These are phyloP conservation scores for Coptodon rendalli DNA, from an alignment of 2,113 vertebrate genomes.

Conservation along the genomic window DNA sequence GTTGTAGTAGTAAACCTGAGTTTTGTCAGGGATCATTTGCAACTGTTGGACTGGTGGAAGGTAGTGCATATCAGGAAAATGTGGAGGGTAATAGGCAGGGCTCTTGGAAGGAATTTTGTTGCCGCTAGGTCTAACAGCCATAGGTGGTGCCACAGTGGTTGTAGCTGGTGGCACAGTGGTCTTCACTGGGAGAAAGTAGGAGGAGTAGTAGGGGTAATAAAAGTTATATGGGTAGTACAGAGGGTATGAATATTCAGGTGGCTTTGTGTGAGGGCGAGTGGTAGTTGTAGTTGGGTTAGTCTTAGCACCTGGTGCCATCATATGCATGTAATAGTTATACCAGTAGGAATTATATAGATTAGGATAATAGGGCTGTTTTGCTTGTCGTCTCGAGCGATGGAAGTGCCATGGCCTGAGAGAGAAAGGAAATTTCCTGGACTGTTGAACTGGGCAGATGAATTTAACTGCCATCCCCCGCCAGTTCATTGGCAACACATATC, in stretches of 20 bases:
- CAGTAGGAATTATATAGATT: background rate
- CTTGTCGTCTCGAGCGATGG: background rate
- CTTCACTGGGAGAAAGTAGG: background rate
- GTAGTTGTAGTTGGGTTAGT: background rate
- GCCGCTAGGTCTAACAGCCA: background rate
- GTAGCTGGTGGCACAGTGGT: background rate
- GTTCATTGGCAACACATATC: conserved; percentile 8
- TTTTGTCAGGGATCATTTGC: background rate
- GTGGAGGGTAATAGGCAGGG: background rate
- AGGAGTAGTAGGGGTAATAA: background rate
- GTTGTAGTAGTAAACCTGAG: background rate
- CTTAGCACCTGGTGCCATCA: background rate
- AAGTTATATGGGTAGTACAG: background rate
- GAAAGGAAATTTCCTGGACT: background rate
- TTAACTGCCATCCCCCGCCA: conserved; percentile 11
- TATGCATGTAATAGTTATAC: background rate
- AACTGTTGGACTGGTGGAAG: background rate
- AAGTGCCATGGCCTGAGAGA: background rate
- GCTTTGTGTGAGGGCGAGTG: background rate
- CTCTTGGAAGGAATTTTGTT: background rate
- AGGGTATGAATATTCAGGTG: background rate
- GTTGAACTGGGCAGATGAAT: background rate
- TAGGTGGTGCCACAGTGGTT: background rate
- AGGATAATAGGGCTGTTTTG: background rate
- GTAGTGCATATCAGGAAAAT: background rate